Conservation (phyloP, 1,140 invertebrate genomes). For the Melipona quadrifasciata region DNA sequence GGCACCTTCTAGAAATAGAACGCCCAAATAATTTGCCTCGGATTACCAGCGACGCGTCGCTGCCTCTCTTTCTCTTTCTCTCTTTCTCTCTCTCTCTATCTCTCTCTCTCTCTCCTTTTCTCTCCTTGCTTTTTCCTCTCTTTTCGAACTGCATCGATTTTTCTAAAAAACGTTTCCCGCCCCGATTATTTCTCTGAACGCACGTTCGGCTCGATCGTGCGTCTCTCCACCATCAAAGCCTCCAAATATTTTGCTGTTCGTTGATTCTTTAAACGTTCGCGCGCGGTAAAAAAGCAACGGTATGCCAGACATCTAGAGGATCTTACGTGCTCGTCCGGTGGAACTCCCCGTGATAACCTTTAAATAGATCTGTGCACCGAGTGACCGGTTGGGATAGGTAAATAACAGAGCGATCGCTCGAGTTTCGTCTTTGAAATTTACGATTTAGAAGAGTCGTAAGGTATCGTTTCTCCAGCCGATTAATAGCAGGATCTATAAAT, state of each 20-base stretch:
- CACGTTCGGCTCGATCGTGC: no score
- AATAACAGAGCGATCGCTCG: not conserved
- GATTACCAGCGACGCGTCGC: slow-evolving; percentile 77
- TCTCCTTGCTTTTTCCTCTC: not conserved
- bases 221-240: not conserved
- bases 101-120: slow-evolving; percentile 26
- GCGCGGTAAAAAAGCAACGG: not conserved
- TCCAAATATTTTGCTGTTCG: not conserved
- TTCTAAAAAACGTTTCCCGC: slow-evolving; percentile 3
- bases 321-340: not conserved
- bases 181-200: not conserved
- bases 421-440: not conserved
- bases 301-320: not conserved
- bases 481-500: not conserved
- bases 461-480: not conserved
- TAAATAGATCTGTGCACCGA: not conserved
- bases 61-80: slow-evolving; percentile 53
- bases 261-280: not conserved
- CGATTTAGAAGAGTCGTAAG: not conserved
- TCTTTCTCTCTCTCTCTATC: slow-evolving; percentile 41
- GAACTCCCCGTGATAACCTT: not conserved
- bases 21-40: slow-evolving; percentile 82
- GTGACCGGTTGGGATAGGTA: not conserved
- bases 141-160: slow-evolving; percentile 17
- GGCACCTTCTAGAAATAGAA: slow-evolving; percentile 82